Conservation (phyloP, 2,888 invertebrate genomes). For the Adelognathus sp. region DNA sequence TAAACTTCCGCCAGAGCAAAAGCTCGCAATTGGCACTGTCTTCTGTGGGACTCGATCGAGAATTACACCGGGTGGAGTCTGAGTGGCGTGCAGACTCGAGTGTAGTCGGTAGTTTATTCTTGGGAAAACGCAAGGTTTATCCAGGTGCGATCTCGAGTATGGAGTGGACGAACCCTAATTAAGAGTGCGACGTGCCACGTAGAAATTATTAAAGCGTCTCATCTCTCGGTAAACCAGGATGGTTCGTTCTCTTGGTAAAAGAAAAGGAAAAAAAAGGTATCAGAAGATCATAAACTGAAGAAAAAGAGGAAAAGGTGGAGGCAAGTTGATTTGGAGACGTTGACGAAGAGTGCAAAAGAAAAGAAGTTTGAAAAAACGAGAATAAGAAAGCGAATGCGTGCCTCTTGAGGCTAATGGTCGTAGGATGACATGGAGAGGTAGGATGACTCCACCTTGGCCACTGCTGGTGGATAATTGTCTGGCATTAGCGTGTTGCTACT, state of each 20-base stretch:
- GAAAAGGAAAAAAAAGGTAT: not conserved
- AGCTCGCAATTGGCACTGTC: slow-evolving; percentile 28
- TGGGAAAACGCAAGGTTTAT: slow-evolving; percentile 68
- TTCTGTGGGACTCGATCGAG: not conserved
- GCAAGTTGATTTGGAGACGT: slow-evolving; percentile 5
- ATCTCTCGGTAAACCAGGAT: slow-evolving; percentile 62
- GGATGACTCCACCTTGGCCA: slow-evolving; percentile 66
- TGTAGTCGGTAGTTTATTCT: slow-evolving; percentile 49
- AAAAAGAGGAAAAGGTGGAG: not conserved
- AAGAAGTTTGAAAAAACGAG: not conserved
- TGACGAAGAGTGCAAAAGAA: slow-evolving; percentile 1
- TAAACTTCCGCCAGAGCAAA: not conserved
- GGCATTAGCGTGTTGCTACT: slow-evolving; percentile 64
- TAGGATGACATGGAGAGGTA: slow-evolving; percentile 62
- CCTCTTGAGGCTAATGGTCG: slow-evolving; percentile 63
- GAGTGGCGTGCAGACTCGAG: not conserved
- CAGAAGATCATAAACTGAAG: slow-evolving; percentile 16
- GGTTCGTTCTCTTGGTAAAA: slow-evolving; percentile 39
- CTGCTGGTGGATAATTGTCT: slow-evolving; percentile 69
- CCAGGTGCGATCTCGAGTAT: slow-evolving; percentile 69
- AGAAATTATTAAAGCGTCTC: slow-evolving; percentile 59
- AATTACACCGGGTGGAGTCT: not conserved
- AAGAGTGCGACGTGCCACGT: slow-evolving; percentile 62
- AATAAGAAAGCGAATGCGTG: slow-evolving; percentile 63
- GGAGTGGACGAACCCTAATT: slow-evolving; percentile 68